phyloP scores from a whole-genome alignment of 2,113 vertebrate species.

The Castor canadensis region DNA sequence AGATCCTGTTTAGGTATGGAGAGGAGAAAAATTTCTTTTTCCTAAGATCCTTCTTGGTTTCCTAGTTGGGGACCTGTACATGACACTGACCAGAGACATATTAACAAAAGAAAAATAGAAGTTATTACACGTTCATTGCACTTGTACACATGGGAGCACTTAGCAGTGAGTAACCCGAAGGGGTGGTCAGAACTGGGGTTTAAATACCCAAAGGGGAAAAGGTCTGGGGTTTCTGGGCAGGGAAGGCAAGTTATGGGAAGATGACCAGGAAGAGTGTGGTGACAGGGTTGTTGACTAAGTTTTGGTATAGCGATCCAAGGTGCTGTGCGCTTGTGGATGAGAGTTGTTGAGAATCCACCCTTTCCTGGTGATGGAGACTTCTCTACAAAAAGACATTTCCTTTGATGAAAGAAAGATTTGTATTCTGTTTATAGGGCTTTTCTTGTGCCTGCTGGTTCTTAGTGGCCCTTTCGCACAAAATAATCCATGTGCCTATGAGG shows the following conservation, averaged over 20 bases:
- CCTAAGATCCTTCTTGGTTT: too few species aligned
- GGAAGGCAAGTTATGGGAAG: neutral
- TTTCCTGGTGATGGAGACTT: neutral
- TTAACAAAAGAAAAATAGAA: neutral
- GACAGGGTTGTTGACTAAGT: neutral
- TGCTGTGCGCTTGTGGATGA: neutral
- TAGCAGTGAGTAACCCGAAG: neutral
- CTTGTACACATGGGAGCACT: neutral
- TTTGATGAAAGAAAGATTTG: neutral
- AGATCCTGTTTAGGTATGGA: neutral
- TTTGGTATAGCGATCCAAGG: neutral
- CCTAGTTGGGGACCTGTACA: neutral
- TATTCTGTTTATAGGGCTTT: neutral
- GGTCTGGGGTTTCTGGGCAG: neutral
- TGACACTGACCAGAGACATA: neutral
- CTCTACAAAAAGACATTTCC: neutral
- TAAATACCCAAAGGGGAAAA: neutral
- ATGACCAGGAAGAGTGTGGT: neutral
- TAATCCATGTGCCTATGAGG: neutral
- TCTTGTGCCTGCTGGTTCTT: neutral
- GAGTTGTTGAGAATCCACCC: neutral
- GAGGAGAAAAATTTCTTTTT: too few species aligned
- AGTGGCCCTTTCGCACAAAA: neutral
- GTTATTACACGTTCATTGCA: neutral
- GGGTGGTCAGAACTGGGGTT: neutral